Conservation (phyloP, 2,888 invertebrate genomes). For the Zele albiditarsus region DNA sequence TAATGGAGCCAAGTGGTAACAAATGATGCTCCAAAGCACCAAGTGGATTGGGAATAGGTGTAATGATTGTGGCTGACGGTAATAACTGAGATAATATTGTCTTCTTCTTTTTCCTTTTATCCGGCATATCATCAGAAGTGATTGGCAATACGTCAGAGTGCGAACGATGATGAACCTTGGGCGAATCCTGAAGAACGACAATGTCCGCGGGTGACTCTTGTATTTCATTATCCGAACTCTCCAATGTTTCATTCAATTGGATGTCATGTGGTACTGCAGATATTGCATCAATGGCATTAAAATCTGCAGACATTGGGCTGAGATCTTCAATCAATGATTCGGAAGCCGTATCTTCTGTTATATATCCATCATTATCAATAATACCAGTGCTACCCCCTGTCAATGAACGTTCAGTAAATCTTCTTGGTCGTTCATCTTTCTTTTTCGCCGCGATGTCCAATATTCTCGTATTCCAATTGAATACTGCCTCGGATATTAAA, state of each 20-base stretch:
- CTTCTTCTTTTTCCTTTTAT: constrained; percentile 76
- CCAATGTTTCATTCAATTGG: constrained; percentile 56
- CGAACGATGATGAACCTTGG: constrained; percentile 70
- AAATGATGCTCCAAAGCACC: constrained; percentile 81
- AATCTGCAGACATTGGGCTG: constrained; percentile 69
- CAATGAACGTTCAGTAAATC: constrained; percentile 59
- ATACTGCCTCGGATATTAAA: constrained; percentile 81
- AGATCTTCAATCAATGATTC: constrained; percentile 69
- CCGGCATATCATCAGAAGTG: constrained; percentile 61
- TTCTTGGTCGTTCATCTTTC: constrained; percentile 70
- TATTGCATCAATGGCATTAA: constrained; percentile 68
- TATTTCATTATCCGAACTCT: constrained; percentile 64
- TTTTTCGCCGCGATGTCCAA: constrained; percentile 64
- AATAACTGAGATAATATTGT: constrained; percentile 81
- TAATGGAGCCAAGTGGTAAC: constrained; percentile 76
- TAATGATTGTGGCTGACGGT: constrained; percentile 74
- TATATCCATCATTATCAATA: constrained; percentile 65
- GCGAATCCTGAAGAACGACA: constrained; percentile 62
- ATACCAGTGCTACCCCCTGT: constrained; percentile 52
- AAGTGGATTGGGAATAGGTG: constrained; percentile 77
- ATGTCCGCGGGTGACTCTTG: constrained; percentile 59
- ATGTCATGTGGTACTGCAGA: constrained; percentile 57
- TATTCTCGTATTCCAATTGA: constrained; percentile 80
- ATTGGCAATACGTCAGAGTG: constrained; percentile 70
- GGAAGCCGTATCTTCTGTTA: constrained; percentile 67